phyloP scores from a whole-genome alignment of 2,797 vertebrate genomes.

The Hippocampus kuda region DNA sequence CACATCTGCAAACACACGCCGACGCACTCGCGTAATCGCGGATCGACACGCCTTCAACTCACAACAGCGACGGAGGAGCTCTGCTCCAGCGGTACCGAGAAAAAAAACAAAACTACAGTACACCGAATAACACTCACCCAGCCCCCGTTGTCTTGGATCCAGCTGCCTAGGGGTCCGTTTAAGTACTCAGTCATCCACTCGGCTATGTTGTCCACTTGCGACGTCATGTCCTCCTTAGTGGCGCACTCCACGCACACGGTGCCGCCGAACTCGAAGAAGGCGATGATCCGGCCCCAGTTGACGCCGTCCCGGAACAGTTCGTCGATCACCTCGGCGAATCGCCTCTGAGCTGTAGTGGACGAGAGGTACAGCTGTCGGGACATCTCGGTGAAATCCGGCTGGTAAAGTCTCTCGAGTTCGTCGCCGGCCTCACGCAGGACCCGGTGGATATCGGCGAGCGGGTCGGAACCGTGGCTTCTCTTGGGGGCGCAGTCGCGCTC shows the following conservation, averaged over 20 bases:
- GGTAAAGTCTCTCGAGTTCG: conserved; percentile 86
- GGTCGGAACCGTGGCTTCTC: conserved; percentile 36
- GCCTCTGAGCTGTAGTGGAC: conserved; percentile 76
- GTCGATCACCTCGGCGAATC: conserved; percentile 89
- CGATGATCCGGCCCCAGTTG: conserved; percentile 97
- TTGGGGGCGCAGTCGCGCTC: conserved; percentile 38
- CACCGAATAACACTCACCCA: conserved; percentile 81
- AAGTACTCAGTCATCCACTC: conserved; percentile 98
- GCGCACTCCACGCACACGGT: conserved; percentile 92
- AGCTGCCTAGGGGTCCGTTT: conserved; percentile 85
- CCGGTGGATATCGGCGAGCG: conserved; percentile 69
- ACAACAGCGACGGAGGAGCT: conserved; percentile 18
- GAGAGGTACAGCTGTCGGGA: conserved; percentile 88
- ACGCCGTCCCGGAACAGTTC: conserved; percentile 97
- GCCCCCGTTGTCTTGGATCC: conserved; percentile 98
- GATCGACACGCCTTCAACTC: neutral
- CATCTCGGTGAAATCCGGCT: conserved; percentile 89
- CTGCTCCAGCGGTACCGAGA: conserved; percentile 37
- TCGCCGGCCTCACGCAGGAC: conserved; percentile 87
- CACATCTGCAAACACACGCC: neutral
- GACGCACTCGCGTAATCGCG: neutral
- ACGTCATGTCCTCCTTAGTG: conserved; percentile 82
- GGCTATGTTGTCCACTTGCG: conserved; percentile 86
- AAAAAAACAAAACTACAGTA: conserved; percentile 17
- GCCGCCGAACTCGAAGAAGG: conserved; percentile 96